Conservation (phyloP, 2,797 vertebrate genomes). For the Phalanger gymnotis region DNA sequence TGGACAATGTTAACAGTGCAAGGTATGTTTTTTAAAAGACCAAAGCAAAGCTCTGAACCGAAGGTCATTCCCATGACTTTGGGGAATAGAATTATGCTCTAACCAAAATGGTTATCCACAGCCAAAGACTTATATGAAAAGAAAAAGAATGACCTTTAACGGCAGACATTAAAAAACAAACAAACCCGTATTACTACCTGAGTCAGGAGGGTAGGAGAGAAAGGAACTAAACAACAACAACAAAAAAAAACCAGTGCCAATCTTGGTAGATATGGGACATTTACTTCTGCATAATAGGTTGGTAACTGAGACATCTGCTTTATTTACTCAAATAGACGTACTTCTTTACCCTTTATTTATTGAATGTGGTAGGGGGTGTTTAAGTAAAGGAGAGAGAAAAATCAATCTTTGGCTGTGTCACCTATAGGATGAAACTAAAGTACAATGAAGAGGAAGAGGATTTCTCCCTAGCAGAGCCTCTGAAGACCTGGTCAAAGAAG, state of each 20-base stretch:
- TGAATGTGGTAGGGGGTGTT: constrained; percentile 7
- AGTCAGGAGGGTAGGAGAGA: neutral
- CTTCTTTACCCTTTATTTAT: neutral
- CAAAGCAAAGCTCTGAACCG: neutral
- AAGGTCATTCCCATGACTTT: neutral
- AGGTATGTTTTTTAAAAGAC: neutral
- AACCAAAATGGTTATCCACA: neutral
- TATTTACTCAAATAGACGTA: neutral
- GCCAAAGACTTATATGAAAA: neutral
- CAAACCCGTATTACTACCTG: neutral
- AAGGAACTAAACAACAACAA: neutral
- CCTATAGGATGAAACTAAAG: neutral
- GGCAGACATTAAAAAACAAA: neutral
- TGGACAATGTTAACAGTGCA: neutral
- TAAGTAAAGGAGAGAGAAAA: neutral
- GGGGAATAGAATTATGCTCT: neutral
- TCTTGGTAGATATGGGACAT: neutral
- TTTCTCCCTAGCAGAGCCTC: neutral
- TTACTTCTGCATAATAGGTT: neutral
- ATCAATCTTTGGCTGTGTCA: neutral
- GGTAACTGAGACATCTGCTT: neutral
- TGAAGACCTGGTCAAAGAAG: neutral
- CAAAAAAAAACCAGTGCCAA: neutral
- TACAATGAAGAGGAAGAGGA: neutral
- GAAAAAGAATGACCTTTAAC: neutral